These are phyloP conservation scores for Dolichotis patagonum DNA, from an alignment of 2,113 vertebrate genomes.

Conservation along the genomic window DNA sequence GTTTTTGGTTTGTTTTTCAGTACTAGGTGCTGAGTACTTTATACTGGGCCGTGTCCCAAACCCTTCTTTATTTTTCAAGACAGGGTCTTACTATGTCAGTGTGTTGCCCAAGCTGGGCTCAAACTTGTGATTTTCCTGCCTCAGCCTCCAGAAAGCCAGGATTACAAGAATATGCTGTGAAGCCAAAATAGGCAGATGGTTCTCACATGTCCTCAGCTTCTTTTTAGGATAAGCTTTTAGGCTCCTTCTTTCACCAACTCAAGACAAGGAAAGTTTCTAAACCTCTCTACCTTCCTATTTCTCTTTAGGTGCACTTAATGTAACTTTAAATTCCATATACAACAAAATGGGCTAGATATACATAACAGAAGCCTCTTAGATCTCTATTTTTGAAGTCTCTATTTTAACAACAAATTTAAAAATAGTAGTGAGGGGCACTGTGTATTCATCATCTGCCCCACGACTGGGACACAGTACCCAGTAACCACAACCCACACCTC, in stretches of 20 bases:
- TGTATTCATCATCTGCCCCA: background rate
- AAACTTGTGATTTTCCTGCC: too few relatives aligned
- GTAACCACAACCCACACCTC: background rate
- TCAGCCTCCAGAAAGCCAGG: too few relatives aligned
- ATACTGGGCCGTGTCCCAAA: background rate
- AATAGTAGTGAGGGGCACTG: background rate
- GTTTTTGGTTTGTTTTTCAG: background rate
- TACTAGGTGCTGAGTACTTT: background rate
- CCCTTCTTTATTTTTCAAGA: too few relatives aligned
- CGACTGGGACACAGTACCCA: background rate
- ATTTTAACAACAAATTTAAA: constrained; percentile 11
- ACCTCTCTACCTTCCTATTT: background rate
- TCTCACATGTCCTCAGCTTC: background rate
- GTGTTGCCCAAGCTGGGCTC: too few relatives aligned
- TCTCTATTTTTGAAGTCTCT: constrained; percentile 32
- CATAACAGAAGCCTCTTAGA: background rate
- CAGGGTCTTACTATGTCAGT: too few relatives aligned
- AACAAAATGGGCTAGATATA: background rate
- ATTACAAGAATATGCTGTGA: background rate
- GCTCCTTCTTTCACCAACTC: background rate
- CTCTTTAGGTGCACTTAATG: background rate
- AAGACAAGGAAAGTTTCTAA: background rate
- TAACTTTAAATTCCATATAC: background rate
- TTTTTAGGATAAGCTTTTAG: background rate
- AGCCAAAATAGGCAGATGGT: background rate